Evolutionary conservation across 2,888 invertebrate genomes (phyloP), one percentile per base, ranked within the genome.

Genomic region (Acrobasis consociella): DNA sequence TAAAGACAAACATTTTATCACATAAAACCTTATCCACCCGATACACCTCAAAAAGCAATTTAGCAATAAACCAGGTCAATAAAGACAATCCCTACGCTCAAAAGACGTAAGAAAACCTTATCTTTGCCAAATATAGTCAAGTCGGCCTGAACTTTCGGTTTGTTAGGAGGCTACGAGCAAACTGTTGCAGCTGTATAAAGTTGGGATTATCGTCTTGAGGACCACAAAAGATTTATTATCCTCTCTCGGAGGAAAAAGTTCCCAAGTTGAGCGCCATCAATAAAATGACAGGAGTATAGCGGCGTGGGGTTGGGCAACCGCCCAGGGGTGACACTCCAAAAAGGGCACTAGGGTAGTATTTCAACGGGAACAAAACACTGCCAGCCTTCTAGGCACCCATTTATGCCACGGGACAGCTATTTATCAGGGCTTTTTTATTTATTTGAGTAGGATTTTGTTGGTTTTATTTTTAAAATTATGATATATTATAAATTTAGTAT

Each of bases 181-280:
- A 53, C 46, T 53, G 53, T 61, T 49, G 61, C 61, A 61, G 42
- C 52, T 22, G 50, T 60, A 61, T 61, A 55, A 61, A 53, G 46
- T 61, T 52, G 9, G 38, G 37, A 55, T 62, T 62, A 62, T 55
- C 53, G 49, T 37, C 46, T 11, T 16, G 49, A 61, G 55, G 62
- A 38, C n/a, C 59, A 39, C 58, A 59, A 62, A 62, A 64, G 67
- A 69, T 69, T 67, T 69, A 67, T 67, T 63, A 66, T 64, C 62
- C 59, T 60, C 62, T 63, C 60, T 56, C 37, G 63, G 58, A 17
- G 42, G 42, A 65, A 65, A 58, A 64, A 64, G 51, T 62, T 59
- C 59, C 49, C 53, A 53, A 60, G 60, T 58, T 60, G 52, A 60
- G 62, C 55, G 58, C 60, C 52, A 62, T 63, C 66, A 64, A 64